Evolutionary conservation across 2,888 invertebrate genomes (phyloP), one percentile per base, ranked within the genome.

Genomic region (Oeneis ivallda): DNA sequence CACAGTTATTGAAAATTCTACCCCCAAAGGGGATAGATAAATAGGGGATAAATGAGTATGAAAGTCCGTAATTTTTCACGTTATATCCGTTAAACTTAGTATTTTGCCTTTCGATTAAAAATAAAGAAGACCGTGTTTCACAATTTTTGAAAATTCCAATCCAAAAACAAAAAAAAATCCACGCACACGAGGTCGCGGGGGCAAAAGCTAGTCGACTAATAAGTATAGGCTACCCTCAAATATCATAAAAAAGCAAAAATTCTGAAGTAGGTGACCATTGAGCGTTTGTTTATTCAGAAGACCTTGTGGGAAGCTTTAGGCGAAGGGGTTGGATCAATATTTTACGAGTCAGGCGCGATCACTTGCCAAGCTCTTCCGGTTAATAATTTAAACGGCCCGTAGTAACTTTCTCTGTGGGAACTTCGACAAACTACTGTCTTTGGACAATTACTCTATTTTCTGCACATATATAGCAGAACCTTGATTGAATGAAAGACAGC

Each of bases 241-340:
- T 17, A 47, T 8, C 37, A 9, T 37, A 37, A 37, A 5, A 17
- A 15, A 9, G 17, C 13, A 34, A 34, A 41, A 47, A 54, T 43
- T 45, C 34, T 15, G 43, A 58, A 47, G 47, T 15, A 15, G 47
- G 34, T 47, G 63, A 39, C 41, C 43, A 41, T 39, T 71, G 72
- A 74, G 68, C 69, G 70, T 75, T 80, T 80, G 74, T 76, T 79
- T 79, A 80, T 81, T 79, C 76, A 77, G 72, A 68, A 75, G 74
- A 73, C 62, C 64, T 62, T 54, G 65, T 52, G 68, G 75, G 67
- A 63, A 70, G 74, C 72, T 76, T 74, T 76, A 71, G 56, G 56
- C 41, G 74, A 77, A 79, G 74, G 75, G 74, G 76, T 76, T 75
- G 74, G 71, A 75, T 76, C 62, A 70, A 75, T 76, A 74, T 78